These are phyloP conservation scores for Apostichopus parvimensis DNA, from an alignment of 35 echinoderm and acorn worm species.

Conservation along the genomic window DNA sequence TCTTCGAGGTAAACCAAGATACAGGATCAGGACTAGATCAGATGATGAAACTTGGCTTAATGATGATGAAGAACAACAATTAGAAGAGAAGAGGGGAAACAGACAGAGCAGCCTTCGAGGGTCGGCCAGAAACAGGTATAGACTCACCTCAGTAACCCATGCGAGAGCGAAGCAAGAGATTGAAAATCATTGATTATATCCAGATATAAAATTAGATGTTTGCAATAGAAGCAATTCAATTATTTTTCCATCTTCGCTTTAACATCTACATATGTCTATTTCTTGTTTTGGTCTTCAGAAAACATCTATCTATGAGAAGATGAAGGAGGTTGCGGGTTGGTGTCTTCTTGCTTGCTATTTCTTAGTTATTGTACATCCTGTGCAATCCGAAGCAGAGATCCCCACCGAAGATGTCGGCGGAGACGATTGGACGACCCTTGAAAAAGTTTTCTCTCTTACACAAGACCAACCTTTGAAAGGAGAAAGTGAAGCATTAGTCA, in stretches of 20 bases:
- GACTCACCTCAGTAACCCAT: no score
- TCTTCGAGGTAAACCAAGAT: background rate
- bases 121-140: background rate
- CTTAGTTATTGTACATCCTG: background rate
- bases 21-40: background rate
- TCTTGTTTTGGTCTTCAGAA: no score
- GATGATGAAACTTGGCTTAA: no score
- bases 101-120: background rate
- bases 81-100: no score
- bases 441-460: background rate
- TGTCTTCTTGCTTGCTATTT: conserved; percentile 5
- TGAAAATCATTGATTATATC: no score
- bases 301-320: background rate
- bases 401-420: background rate
- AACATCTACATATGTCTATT: no score
- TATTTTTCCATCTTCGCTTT: no score
- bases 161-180: no score
- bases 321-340: background rate
- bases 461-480: background rate
- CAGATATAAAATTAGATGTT: no score
- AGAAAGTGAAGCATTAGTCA: background rate
- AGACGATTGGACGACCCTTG: conserved; percentile 21
- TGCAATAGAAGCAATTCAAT: no score
- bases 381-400: background rate
- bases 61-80: no score